Evolutionary conservation across 2,113 vertebrate genomes (phyloP).

Genomic region (Tachycineta bicolor): DNA sequence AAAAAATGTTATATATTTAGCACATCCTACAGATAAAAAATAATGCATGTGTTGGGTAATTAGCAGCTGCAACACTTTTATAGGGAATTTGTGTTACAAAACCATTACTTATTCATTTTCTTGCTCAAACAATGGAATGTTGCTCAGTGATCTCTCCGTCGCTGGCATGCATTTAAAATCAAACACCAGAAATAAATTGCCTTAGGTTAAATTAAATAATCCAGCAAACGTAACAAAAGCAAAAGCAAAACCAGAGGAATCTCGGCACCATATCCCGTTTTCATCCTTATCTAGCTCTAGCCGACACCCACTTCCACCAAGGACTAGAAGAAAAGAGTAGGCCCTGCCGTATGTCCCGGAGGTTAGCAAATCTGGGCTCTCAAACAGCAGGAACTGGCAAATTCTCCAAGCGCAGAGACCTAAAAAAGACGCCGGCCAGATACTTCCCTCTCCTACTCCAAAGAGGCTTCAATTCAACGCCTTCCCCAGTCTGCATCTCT

Average conservation of each 20-base stretch:
- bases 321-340: conserved; percentile 6
- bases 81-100: background rate
- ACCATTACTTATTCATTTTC: background rate
- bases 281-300: background rate
- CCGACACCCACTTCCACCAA: conserved; percentile 52
- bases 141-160: background rate
- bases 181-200: background rate
- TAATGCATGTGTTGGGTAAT: background rate
- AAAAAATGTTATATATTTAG: background rate
- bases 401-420: background rate
- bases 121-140: conserved; percentile 2
- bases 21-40: background rate
- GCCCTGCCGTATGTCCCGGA: background rate
- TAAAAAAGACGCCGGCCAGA: background rate
- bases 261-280: background rate
- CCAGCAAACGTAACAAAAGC: conserved; percentile 32
- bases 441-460: background rate
- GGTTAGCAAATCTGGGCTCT: conserved; percentile 41
- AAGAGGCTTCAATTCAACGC: conserved; percentile 1
- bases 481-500: background rate
- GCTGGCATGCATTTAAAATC: conserved; percentile 8
- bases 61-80: background rate
- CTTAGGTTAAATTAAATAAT: conserved; percentile 27
- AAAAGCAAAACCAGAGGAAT: conserved; percentile 2
- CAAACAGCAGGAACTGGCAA: conserved; percentile 52